phyloP scores from a whole-genome alignment of 2,888 invertebrate genomes.

The Oscheius sp. region DNA sequence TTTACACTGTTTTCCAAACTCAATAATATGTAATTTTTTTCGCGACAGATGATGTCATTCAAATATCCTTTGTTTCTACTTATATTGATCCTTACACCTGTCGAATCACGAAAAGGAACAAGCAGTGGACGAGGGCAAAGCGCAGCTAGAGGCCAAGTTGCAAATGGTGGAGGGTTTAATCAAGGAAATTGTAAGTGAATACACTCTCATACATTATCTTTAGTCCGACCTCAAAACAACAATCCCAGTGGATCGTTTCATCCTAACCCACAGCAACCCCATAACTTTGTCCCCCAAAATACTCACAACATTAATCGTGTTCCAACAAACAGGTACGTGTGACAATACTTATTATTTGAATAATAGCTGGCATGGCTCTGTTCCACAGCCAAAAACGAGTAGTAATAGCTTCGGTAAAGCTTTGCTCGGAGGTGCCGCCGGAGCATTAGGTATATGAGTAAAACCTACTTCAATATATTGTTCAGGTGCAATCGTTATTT shows the following conservation, averaged over 20 bases:
- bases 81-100: neutral
- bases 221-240: conserved; percentile 11
- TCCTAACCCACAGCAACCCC: neutral
- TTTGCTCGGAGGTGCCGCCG: conserved; percentile 67
- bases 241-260: neutral
- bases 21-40: no score
- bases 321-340: conserved; percentile 7
- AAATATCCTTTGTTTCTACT: no score
- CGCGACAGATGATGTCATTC: no score
- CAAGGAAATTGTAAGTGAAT: neutral
- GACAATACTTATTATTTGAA: neutral
- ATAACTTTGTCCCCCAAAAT: neutral
- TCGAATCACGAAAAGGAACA: conserved; percentile 4
- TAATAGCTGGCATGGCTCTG: conserved; percentile 17
- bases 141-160: neutral
- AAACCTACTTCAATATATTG: neutral
- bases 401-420: conserved; percentile 58
- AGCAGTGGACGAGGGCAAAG: neutral
- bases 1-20: no score
- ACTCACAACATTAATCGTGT: conserved; percentile 24
- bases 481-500: conserved; percentile 39
- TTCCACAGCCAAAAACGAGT: neutral
- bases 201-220: neutral
- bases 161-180: conserved; percentile 8
- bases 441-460: conserved; percentile 42